phyloP scores from a whole-genome alignment of 53 echinoderm and acorn worm genomes.

The Crossaster papposus region DNA sequence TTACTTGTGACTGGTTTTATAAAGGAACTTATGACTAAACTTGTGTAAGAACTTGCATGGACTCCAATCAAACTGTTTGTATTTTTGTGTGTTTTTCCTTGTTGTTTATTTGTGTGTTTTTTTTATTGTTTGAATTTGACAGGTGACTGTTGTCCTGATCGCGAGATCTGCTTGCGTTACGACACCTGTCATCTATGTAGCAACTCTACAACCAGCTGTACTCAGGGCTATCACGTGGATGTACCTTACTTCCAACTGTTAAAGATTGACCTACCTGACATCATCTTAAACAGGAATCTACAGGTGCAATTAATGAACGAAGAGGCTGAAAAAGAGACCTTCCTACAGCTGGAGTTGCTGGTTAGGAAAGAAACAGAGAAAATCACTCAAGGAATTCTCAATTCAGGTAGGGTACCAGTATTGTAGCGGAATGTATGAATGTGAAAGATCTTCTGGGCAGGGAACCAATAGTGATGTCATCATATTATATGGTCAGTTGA shows the following conservation, averaged over 20 bases:
- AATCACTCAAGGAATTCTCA: conserved; percentile 45
- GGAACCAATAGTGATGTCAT: not conserved
- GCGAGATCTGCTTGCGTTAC: conserved; percentile 51
- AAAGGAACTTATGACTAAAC: no score
- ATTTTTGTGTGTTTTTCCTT: no score
- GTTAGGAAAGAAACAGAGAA: conserved; percentile 61
- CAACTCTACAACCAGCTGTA: conserved; percentile 42
- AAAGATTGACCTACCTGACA: conserved; percentile 37
- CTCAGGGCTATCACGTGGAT: conserved; percentile 66
- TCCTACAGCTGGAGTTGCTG: conserved; percentile 45
- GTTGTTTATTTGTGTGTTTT: no score
- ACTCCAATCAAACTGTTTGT: no score
- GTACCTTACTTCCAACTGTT: conserved; percentile 69
- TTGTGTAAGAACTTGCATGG: no score
- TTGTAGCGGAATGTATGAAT: no score
- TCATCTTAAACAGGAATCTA: conserved; percentile 25
- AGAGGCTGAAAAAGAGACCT: conserved; percentile 59
- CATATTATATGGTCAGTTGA: no score
- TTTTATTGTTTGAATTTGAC: no score
- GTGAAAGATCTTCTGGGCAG: no score
- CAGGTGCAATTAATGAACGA: conserved; percentile 60
- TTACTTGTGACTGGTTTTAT: no score
- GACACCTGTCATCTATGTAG: conserved; percentile 70
- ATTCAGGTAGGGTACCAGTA: conserved; percentile 49
- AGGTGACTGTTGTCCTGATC: conserved; percentile 71